Conservation (phyloP, 37 sponge, comb jelly and placozoan genomes). For the Tethya wilhelma region DNA sequence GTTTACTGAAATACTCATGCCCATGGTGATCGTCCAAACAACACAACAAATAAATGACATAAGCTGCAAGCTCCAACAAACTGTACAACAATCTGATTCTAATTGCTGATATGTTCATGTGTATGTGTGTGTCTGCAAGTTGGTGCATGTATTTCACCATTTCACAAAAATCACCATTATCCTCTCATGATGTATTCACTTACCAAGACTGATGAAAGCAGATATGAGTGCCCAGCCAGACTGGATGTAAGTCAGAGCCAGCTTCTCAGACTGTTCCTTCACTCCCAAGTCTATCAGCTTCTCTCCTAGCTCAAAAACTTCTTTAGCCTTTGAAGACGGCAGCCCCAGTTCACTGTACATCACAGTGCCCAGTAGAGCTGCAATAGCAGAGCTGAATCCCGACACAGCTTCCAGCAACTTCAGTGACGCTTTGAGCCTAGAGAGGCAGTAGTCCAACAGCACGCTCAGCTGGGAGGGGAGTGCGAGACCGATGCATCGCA, state of each 20-base stretch:
- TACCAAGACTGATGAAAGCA: slow-evolving; percentile 89
- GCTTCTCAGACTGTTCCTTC: slow-evolving; percentile 40
- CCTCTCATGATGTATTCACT: neutral
- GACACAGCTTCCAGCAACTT: slow-evolving; percentile 37
- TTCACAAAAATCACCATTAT: too few species aligned
- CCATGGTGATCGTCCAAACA: too few species aligned
- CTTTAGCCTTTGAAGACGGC: slow-evolving; percentile 78
- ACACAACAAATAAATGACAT: too few species aligned
- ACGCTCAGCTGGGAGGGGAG: slow-evolving; percentile 88
- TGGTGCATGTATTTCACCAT: too few species aligned
- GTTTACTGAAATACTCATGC: too few species aligned
- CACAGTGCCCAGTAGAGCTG: slow-evolving; percentile 88
- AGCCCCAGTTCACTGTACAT: slow-evolving; percentile 87
- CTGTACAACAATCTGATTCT: too few species aligned
- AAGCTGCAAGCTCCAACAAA: too few species aligned
- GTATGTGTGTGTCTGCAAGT: too few species aligned
- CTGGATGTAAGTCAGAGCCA: slow-evolving; percentile 55
- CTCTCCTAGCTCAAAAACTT: slow-evolving; percentile 72
- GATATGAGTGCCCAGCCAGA: slow-evolving; percentile 92
- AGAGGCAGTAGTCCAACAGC: slow-evolving; percentile 74
- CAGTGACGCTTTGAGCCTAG: slow-evolving; percentile 23
- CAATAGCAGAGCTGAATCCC: slow-evolving; percentile 82
- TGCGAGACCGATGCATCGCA: slow-evolving; percentile 83
- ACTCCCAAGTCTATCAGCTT: slow-evolving; percentile 57
- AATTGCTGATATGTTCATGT: too few species aligned